Percentiles rank a stretch among this genome's conserved stretches.
These are phyloP conservation scores for Tragelaphus strepsiceros DNA, from an alignment of 2,113 vertebrate genomes.

Conservation along the genomic window DNA sequence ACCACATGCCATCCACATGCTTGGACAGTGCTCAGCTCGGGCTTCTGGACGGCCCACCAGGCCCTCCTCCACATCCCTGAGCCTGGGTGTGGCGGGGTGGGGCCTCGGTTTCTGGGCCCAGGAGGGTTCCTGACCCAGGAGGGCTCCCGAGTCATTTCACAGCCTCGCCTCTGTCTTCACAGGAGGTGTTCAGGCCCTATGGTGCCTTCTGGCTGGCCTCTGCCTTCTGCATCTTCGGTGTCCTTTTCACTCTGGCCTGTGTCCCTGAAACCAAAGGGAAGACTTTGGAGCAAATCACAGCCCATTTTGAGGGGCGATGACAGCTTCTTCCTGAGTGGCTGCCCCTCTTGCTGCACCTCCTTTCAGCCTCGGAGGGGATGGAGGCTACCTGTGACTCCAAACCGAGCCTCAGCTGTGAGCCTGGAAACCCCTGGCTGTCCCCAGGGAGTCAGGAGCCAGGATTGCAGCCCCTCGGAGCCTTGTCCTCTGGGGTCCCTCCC, in stretches of 20 bases:
- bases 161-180: background rate
- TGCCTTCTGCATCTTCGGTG: slow-evolving; percentile 80
- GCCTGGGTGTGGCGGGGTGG: background rate
- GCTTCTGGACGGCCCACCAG: fast-evolving
- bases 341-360: background rate
- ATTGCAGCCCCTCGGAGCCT: background rate
- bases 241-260: slow-evolving; percentile 86
- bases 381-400: background rate
- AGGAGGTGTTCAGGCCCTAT: slow-evolving; percentile 84
- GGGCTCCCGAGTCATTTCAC: fast-evolving
- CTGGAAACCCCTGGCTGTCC: background rate
- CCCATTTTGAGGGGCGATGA: slow-evolving; percentile 81
- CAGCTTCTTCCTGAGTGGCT: background rate
- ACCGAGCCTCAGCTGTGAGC: background rate
- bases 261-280: slow-evolving; percentile 94
- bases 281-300: slow-evolving; percentile 92
- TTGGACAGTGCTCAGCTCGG: background rate
- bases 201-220: slow-evolving; percentile 95
- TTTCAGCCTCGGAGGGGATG: background rate
- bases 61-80: background rate
- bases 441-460: background rate
- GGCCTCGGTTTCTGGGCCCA: fast-evolving
- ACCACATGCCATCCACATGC: fast-evolving
- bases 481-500: background rate
- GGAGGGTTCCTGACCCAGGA: background rate